Conservation (phyloP, 2,888 invertebrate genomes). For the Argynnis bischoffii region DNA sequence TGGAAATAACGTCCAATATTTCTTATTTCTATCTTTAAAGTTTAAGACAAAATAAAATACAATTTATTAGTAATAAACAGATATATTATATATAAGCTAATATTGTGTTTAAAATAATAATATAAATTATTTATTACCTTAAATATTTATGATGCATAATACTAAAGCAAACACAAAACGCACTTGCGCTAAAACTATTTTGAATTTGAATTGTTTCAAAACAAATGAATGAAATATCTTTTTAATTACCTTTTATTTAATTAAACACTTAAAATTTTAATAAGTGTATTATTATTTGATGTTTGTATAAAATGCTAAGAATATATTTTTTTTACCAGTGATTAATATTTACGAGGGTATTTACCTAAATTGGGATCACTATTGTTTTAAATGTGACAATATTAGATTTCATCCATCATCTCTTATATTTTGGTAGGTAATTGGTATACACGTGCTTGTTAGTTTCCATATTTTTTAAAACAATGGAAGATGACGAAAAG, state of each 20-base stretch:
- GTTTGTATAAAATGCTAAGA: neutral
- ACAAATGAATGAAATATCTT: neutral
- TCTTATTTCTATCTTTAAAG: no score
- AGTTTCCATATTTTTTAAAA: slow-evolving; percentile 25
- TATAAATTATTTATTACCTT: neutral
- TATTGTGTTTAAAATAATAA: no score
- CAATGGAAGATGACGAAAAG: slow-evolving; percentile 42
- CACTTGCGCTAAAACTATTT: slow-evolving; percentile 1
- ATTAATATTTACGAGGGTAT: slow-evolving; percentile 13
- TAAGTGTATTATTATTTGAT: neutral
- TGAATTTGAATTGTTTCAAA: slow-evolving; percentile 17
- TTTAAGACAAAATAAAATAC: no score
- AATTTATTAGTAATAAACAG: no score
- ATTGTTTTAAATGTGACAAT: slow-evolving; percentile 14
- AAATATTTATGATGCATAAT: neutral
- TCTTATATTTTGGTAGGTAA: slow-evolving; percentile 1
- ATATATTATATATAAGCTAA: no score
- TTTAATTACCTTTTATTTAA: neutral
- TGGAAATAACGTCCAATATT: no score
- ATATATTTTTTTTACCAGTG: neutral
- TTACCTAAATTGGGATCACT: slow-evolving; percentile 9
- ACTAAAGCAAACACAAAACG: slow-evolving; percentile 17
- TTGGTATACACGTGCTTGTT: slow-evolving; percentile 38
- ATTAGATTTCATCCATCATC: slow-evolving; percentile 1
- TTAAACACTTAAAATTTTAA: neutral